These are phyloP conservation scores for Schizopygopsis malacanthus DNA, from an alignment of 2,797 vertebrate species.

Conservation along the genomic window DNA sequence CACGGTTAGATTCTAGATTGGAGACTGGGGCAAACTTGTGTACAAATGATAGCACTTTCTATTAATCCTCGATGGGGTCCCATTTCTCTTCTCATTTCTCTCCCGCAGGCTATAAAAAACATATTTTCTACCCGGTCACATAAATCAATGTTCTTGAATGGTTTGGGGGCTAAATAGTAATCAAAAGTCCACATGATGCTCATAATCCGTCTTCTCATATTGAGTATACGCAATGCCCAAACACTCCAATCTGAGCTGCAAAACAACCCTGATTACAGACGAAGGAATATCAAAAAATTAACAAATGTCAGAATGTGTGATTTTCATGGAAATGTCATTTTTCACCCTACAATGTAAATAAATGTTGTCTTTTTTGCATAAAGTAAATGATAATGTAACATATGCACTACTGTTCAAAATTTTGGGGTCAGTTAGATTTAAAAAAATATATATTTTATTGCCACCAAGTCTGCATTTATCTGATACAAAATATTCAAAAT, in stretches of 20 bases:
- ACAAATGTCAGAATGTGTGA: not conserved
- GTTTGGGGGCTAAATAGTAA: slow-evolving; percentile 49
- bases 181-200: slow-evolving; percentile 34
- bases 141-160: slow-evolving; percentile 44
- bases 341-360: no score
- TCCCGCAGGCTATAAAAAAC: slow-evolving; percentile 33
- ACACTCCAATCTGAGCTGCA: not conserved
- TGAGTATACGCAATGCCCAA: not conserved
- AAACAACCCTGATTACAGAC: not conserved
- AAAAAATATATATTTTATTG: no score
- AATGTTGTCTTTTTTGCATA: not conserved
- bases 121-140: slow-evolving; percentile 33
- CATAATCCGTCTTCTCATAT: slow-evolving; percentile 19
- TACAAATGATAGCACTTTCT: slow-evolving; percentile 38
- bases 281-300: not conserved
- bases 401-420: no score
- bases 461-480: not conserved
- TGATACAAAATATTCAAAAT: not conserved
- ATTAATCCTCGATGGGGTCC: slow-evolving; percentile 30
- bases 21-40: slow-evolving; percentile 37
- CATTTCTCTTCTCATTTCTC: slow-evolving; percentile 33
- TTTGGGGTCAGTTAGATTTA: no score
- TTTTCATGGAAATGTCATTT: not conserved
- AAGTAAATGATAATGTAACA: not conserved
- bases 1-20: slow-evolving; percentile 34